These are phyloP conservation scores for Pseudorhiza aurosa DNA, from an alignment of 30 jellyfish, hydroid and myxozoan genomes.

Conservation along the genomic window DNA sequence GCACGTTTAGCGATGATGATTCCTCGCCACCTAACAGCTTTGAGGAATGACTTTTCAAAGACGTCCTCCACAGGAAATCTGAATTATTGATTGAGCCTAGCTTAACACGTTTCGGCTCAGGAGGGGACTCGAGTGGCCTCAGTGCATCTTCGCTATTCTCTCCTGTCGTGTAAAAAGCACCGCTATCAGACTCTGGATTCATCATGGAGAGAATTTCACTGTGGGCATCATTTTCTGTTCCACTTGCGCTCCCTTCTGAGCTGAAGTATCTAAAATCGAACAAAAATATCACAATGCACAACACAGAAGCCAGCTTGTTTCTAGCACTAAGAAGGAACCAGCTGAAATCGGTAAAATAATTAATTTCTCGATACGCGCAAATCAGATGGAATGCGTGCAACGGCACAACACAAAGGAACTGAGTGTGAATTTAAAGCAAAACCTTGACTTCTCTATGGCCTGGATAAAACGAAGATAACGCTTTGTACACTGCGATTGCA, in stretches of 20 bases:
- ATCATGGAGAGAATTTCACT: neutral
- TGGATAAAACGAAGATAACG: too few species aligned
- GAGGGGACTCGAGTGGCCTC: slow-evolving; percentile 16
- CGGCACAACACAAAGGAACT: too few species aligned
- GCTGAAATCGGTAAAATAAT: too few species aligned
- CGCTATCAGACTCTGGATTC: neutral
- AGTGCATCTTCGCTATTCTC: neutral
- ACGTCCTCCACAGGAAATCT: slow-evolving; percentile 42
- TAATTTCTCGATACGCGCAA: too few species aligned
- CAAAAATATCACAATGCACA: too few species aligned
- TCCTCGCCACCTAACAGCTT: slow-evolving; percentile 35
- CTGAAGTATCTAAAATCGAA: slow-evolving; percentile 13
- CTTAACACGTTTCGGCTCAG: slow-evolving; percentile 47
- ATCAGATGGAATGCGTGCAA: too few species aligned
- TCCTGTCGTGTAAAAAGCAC: neutral
- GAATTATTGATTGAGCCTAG: slow-evolving; percentile 24
- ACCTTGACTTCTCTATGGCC: too few species aligned
- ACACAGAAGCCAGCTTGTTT: too few species aligned
- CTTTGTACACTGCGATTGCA: too few species aligned
- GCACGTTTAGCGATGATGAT: neutral
- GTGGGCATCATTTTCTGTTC: neutral
- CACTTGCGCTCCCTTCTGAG: slow-evolving; percentile 3
- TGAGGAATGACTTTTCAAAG: slow-evolving; percentile 40
- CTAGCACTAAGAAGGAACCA: too few species aligned
- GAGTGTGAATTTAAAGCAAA: too few species aligned